Evolutionary conservation across 1,140 invertebrate species (phyloP), one percentile per base, ranked within the genome.

Genomic region (Lucilia sericata): DNA sequence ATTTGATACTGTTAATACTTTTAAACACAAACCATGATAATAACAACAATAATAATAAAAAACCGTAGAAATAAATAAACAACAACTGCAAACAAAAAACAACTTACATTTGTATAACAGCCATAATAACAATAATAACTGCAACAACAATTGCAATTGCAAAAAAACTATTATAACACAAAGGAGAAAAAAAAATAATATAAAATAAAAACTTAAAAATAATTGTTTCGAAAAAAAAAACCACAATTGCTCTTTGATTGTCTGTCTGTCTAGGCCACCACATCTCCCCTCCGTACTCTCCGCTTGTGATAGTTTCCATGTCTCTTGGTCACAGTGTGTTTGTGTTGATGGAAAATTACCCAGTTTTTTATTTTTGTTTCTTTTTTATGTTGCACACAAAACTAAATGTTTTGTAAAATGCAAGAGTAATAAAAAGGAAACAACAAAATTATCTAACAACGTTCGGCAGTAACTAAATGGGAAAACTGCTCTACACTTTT

Each of bases 1-100:
- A 70, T 21, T 70, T 70, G 19, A 70, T 70, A 70, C 65, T 70
- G 65, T 70, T 70, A 19, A 70, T 70, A 70, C n/a, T 19, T 21
- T 21, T 70, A 19, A 70, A 21, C 7, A 70, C 17, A 10, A 70
- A 21, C 65, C 19, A 60, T 14, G 42, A 14, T n/a, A 14, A 14
- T 21, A 70, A 70, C 65, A 70, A 60, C 55, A 60, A 70, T 8
- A 65, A 2, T 19, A 65, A 17, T 49, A 30, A 17, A 70, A 70
- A 70, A 65, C 17, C 7, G 21, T 10, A 60, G 0, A 60, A 70
- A 70, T 21, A 70, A 70, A 70, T 17, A n/a, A 60, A 60, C 42
- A 42, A 42, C 42, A 30, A 30, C 25, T 30, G 25, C 25, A 30
- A 14, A 14, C 17, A 55, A 17, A 60, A 60, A 60, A 60, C 55